Percentiles rank a stretch among this genome's conserved stretches.
phyloP scores from a whole-genome alignment of 2,888 invertebrate genomes.

The Pyralis farinalis region DNA sequence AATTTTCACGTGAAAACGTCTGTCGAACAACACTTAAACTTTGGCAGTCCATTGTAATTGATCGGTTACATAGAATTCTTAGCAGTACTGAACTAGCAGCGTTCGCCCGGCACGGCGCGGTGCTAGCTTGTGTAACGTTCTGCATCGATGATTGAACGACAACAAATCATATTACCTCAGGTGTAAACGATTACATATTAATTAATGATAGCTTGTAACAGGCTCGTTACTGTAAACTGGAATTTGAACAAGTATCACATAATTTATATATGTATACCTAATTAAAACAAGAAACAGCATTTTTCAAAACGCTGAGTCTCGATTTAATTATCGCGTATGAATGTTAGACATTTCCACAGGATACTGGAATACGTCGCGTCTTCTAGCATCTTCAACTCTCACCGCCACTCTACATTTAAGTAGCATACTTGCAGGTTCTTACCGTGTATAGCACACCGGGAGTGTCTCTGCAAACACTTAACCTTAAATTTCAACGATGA shows the following conservation, averaged over 20 bases:
- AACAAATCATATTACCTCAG: constrained; percentile 16
- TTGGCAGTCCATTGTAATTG: constrained; percentile 5
- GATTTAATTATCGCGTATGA: neutral
- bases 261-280: too few relatives aligned
- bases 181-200: constrained; percentile 10
- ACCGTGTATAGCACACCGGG: too few relatives aligned
- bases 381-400: too few relatives aligned
- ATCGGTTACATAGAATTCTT: constrained; percentile 2
- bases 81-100: constrained; percentile 7
- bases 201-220: constrained; percentile 6
- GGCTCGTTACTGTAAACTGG: neutral
- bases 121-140: constrained; percentile 15
- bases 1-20: constrained; percentile 9
- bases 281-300: too few relatives aligned
- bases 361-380: too few relatives aligned
- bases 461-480: too few relatives aligned
- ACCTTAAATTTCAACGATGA: too few relatives aligned
- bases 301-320: too few relatives aligned
- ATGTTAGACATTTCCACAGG: neutral
- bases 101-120: constrained; percentile 9
- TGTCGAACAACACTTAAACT: constrained; percentile 5
- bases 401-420: too few relatives aligned
- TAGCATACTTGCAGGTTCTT: too few relatives aligned
- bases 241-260: neutral
- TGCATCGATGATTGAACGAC: constrained; percentile 24